A percentile compares a stretch with the other conserved stretches of the same genome.
Evolutionary conservation across 1,140 invertebrate species (phyloP).

Genomic region (Trialeurodes vaporariorum): DNA sequence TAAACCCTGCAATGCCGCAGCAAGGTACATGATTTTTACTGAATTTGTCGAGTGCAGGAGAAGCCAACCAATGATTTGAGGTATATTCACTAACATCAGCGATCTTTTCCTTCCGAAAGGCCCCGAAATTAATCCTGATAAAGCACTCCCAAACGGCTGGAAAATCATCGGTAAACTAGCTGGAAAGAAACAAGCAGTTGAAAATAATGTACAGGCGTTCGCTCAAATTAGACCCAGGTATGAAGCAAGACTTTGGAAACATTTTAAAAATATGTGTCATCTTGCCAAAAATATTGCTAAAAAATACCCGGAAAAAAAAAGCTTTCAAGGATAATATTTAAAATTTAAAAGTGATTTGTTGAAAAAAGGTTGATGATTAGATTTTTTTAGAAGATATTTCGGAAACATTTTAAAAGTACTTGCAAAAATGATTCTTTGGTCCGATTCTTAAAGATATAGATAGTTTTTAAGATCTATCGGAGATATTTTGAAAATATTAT

Average conservation of each 20-base stretch:
- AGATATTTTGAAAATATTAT: too few species aligned
- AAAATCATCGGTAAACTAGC: slow-evolving; percentile 19
- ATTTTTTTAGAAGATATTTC: too few species aligned
- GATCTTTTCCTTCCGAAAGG: slow-evolving; percentile 15
- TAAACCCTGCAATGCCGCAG: slow-evolving; percentile 16
- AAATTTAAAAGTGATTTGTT: background rate
- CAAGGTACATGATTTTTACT: slow-evolving; percentile 11
- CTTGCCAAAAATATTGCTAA: background rate
- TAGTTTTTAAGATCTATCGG: too few species aligned
- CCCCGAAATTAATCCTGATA: slow-evolving; percentile 17
- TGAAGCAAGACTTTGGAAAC: background rate
- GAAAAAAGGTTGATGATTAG: background rate
- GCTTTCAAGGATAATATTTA: background rate
- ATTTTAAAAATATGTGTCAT: background rate
- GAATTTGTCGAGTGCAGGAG: slow-evolving; percentile 14
- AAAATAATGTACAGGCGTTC: background rate
- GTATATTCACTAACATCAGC: slow-evolving; percentile 20
- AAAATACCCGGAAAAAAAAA: background rate
- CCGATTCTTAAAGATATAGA: too few species aligned
- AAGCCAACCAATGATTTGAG: slow-evolving; percentile 16
- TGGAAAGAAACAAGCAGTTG: slow-evolving; percentile 2
- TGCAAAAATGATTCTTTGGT: too few species aligned
- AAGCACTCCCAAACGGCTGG: slow-evolving; percentile 17
- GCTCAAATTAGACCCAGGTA: background rate
- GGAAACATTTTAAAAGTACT: too few species aligned